Conservation (phyloP, 2,888 invertebrate species). For the Arge pagana region DNA sequence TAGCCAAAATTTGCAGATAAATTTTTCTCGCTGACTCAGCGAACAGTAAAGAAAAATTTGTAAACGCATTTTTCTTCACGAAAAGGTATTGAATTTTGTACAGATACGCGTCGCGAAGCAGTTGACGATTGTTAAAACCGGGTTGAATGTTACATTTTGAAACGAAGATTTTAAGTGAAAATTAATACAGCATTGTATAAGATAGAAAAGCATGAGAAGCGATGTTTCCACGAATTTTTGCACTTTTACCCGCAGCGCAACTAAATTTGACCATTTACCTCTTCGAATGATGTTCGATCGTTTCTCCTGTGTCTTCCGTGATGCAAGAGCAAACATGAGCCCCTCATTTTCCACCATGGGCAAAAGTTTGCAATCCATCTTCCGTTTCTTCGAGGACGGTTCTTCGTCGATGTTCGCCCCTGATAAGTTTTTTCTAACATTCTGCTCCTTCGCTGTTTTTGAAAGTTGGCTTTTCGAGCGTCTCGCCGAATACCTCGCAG, state of each 20-base stretch:
- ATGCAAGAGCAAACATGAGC: constrained; percentile 25
- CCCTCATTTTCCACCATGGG: constrained; percentile 22
- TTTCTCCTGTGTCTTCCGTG: constrained; percentile 17
- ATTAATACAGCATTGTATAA: background rate
- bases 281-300: constrained; percentile 13
- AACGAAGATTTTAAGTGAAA: background rate
- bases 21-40: no score
- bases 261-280: constrained; percentile 8
- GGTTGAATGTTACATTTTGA: background rate
- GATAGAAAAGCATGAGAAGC: no score
- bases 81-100: no score
- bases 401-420: constrained; percentile 26
- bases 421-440: constrained; percentile 6
- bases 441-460: constrained; percentile 23
- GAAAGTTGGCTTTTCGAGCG: constrained; percentile 17
- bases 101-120: background rate
- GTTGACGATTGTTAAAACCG: background rate
- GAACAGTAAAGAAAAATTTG: no score
- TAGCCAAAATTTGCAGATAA: no score
- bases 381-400: constrained; percentile 33
- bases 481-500: constrained; percentile 20
- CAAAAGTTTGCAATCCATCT: constrained; percentile 25
- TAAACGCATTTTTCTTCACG: no score
- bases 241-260: background rate
- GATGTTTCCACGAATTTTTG: background rate